phyloP scores from a whole-genome alignment of 2,888 invertebrate species.

The Ceriagrion tenellum region DNA sequence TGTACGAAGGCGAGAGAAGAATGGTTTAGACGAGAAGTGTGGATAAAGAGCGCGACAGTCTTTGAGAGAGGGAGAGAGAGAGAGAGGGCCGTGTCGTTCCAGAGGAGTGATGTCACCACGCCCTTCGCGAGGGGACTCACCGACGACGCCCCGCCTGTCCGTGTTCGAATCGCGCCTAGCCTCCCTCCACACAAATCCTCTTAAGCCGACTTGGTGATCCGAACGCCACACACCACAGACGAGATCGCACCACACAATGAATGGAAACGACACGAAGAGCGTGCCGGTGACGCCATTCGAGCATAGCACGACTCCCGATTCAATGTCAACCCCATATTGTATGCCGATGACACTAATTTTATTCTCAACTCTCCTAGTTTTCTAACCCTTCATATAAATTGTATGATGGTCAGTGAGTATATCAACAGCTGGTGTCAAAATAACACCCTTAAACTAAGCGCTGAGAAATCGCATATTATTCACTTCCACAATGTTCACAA shows the following conservation, averaged over 20 bases:
- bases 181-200: too few relatives aligned
- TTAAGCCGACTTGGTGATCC: too few relatives aligned
- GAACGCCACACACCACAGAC: not conserved
- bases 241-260: constrained; percentile 2
- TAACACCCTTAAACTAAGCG: too few relatives aligned
- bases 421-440: too few relatives aligned
- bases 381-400: too few relatives aligned
- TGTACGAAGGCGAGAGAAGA: not conserved
- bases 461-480: too few relatives aligned
- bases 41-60: not conserved
- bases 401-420: too few relatives aligned
- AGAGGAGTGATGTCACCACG: not conserved
- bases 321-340: not conserved
- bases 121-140: not conserved
- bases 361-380: too few relatives aligned
- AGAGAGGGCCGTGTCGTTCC: not conserved
- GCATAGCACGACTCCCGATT: not conserved
- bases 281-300: not conserved
- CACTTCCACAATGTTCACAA: too few relatives aligned
- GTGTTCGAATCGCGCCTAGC: too few relatives aligned
- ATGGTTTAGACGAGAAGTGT: not conserved
- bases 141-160: not conserved
- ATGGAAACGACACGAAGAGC: not conserved
- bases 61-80: too few relatives aligned
- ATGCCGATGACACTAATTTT: too few relatives aligned